A percentile compares a stretch with the other conserved stretches of the same genome.
These are phyloP conservation scores for Umimayanthus chanpuru DNA, from an alignment of 92 coral and sea anemone genomes.

Conservation along the genomic window DNA sequence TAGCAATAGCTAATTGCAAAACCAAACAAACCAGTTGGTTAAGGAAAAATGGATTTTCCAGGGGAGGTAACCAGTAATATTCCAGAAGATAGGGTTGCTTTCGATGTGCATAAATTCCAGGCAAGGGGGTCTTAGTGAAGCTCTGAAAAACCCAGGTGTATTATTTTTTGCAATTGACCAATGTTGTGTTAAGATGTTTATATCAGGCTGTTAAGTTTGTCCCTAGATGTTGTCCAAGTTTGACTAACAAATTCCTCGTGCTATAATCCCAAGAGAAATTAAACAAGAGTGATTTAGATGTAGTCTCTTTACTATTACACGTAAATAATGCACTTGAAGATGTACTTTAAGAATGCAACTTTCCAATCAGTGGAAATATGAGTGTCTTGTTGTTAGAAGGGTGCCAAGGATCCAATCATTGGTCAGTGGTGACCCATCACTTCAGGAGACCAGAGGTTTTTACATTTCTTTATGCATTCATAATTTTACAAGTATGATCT, in stretches of 20 bases:
- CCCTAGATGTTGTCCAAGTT: constrained; percentile 1
- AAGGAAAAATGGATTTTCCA: neutral
- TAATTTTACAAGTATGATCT: neutral
- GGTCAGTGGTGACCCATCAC: neutral
- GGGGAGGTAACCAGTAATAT: neutral
- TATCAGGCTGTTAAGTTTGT: neutral
- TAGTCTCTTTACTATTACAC: neutral
- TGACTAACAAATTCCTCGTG: neutral
- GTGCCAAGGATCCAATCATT: neutral
- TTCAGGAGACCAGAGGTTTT: neutral
- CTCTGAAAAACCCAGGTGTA: neutral
- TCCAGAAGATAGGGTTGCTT: neutral
- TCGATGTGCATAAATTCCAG: neutral
- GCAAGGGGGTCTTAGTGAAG: constrained; percentile 8
- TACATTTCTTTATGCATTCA: neutral
- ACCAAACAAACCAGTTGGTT: neutral
- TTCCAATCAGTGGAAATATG: neutral
- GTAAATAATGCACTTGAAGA: neutral
- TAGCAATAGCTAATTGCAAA: constrained; percentile 1
- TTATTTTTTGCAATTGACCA: neutral
- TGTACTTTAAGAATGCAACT: neutral
- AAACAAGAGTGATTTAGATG: neutral
- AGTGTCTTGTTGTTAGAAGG: neutral
- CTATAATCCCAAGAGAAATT: neutral
- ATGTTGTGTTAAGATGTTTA: neutral